Base-by-base conservation (phyloP, 1,140 invertebrate species). In the Scaptomyza hsui region DNA sequence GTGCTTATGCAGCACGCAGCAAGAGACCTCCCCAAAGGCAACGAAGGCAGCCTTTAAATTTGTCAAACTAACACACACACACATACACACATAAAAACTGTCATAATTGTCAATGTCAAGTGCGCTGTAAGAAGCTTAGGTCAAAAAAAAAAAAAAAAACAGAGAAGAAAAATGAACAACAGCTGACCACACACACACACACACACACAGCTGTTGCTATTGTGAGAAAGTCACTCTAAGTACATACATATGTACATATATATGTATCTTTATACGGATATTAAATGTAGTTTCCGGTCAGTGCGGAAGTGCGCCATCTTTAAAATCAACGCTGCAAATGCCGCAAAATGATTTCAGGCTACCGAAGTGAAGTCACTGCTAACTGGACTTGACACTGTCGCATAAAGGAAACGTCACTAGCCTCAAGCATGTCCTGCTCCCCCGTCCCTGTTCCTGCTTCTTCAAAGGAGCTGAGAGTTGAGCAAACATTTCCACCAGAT, bases 21-120 rank as follows among this genome's bases (percentile, higher is more conserved):
- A 55, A 53, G 44, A 41, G 59, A 53, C 49, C 61, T 70, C 2
- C 5, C 65, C 47, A 47, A 47, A 2, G 51, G 42, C 62, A 21
- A 26, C 21, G 16, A 13, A n/a, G n/a, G 2, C n/a, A 67, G 49
- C 63, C 63, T 51, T 67, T 59, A 67, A 49, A 59, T 48, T 44
- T 57, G 45, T 52, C 48, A 65, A 18, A 19, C 32, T 41, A 4
- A 56, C 0, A n/a, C 18, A 52, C 44, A 65, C 19, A 45, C n/a
- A 32, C 42, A 32, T n/a, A 52, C 9, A 21, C 12, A 65, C 4
- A 26, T 10, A 59, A 6, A 72, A 1, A 39, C 9, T 82, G 79
- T 83, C 79, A 78, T 78, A 82, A 82, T 83, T 82, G 75, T 82
- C 75, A 83, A 83, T 83, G 79, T 55, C 79, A 82, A 73, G 72